Base-by-base conservation (phyloP, 2,113 vertebrate species). In the Grantiella picta region DNA sequence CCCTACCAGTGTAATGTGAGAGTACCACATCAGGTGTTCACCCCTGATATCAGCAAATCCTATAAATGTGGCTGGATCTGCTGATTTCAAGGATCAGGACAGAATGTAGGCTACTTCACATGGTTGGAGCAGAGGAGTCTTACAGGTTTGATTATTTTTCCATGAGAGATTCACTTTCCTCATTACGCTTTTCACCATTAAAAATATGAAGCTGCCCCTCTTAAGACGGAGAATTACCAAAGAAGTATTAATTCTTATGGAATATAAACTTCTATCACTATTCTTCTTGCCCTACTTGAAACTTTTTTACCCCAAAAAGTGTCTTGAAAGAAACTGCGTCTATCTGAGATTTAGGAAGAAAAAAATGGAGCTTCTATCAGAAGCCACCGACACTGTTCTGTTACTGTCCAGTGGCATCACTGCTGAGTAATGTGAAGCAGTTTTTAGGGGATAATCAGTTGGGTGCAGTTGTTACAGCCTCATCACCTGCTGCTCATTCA, bases 401-500 rank as follows among this genome's bases (percentile, higher is more conserved):
- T 94, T 90, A 75, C 76, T 42, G 92, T 73, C 31, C 72, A 52
- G 76, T 96, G 94, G 90, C 92, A 95, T 96, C 93, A 96, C 92
- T 93, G 82, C 82, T 92, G 91, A 96, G 93, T 82, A 96, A 97
- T 92, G 96, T 88, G 52, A 93, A 84, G 76, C 90, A 92, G 93
- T 90, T 95, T 94, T 64, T 28, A 90, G 85, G 70, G 69, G 90
- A 87, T 83, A 73, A 86, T 94, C 87, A 66, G 63, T 8, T 66
- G 79, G 52, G 90, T 92, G 88, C 94, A 96, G 96, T 96, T 96
- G 93, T 96, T 93, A 92, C 92, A 83, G 93, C 79, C 60, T 61
- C 88, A 93, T 96, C 94, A 90, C 60, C 92, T 92, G 93, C 93
- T 96, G 88, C 85, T 95, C 92, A 90, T 95, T 95, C 92, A 95